A percentile compares a stretch with the other conserved stretches of the same genome.
Evolutionary conservation across 1,140 invertebrate species (phyloP).

Genomic region (Onthophagus taurus): DNA sequence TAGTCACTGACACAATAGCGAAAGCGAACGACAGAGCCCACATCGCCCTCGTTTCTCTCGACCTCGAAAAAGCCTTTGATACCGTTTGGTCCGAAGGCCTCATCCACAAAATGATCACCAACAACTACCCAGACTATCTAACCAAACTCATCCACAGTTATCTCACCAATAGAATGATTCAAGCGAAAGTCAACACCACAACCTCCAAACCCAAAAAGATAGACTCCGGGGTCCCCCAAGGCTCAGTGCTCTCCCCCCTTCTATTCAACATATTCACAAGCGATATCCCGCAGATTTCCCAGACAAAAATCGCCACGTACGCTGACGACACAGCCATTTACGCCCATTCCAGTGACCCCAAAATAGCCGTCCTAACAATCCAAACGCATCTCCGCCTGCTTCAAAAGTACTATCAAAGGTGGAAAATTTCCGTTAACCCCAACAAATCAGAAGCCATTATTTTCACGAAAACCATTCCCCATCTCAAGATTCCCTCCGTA

Average conservation of each 20-base stretch:
- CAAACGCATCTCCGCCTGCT: no score
- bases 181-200: constrained; percentile 7
- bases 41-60: constrained; percentile 19
- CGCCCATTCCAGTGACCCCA: no score
- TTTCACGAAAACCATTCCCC: no score
- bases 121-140: constrained; percentile 7
- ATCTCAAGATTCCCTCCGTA: no score
- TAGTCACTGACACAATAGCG: constrained; percentile 20
- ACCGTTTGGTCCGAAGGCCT: constrained; percentile 23
- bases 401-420: no score
- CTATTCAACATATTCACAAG: constrained; percentile 21
- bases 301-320: constrained; percentile 16
- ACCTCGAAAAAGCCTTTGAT: constrained; percentile 26
- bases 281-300: constrained; percentile 16
- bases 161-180: constrained; percentile 14
- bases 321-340: constrained; percentile 27
- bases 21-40: constrained; percentile 19
- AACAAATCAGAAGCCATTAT: no score
- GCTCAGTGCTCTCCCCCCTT: constrained; percentile 19
- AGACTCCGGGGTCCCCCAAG: constrained; percentile 24
- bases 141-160: constrained; percentile 12
- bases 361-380: no score
- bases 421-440: no score
- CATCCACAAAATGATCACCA: constrained; percentile 17
- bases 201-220: constrained; percentile 6